Base-by-base conservation (phyloP, 1,140 invertebrate species). In the Macrocentrus cingulum region DNA sequence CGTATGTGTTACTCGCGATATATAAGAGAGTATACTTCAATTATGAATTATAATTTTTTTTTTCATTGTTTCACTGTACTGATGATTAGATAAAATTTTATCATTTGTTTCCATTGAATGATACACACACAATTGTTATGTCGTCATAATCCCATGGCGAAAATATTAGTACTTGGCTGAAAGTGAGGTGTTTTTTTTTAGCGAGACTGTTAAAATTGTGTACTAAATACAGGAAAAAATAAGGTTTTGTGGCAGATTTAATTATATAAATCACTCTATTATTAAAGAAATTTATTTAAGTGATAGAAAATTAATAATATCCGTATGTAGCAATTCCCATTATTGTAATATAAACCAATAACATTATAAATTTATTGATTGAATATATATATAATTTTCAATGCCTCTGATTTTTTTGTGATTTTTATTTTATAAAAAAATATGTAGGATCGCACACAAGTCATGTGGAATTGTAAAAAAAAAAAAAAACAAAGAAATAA, bases 81-180 rank as follows among this genome's bases (percentile, higher is more conserved):
- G 9, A 29, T 3, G 3, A 11, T 8, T n/a, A 39, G 8, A 39
- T 4, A 3, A 39, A 39, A 15, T 39, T 39, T 39, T 39, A 39
- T 39, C 8, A 13, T 39, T 39, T 15, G 22, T 45, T 45, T n/a
- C 18, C 15, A 6, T 42, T 1, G 22, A 45, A 11, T 9, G n/a
- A 48, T 48, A 23, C 3, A 23, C n/a, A 48, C 20, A 25, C 22
- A 44, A 15, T 46, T 25, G 45, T 48, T 50, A 20, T 53, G 45
- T 59, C 23, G 11, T 18, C 23, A 44, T 56, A 48, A 39, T 56
- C 29, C 44, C 39, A 34, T 58, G 39, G 52, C 45, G 46, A 51
- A 22, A 41, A 58, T 51, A 36, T 41, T 37, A 19, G 8, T 39
- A 36, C 37, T 36, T 29, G 32, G 20, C n/a, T n/a, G 22, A 46